A percentile compares a stretch with the other conserved stretches of the same genome.
Conservation (phyloP, 2,888 invertebrate species). For the Nesidiocoris tenuis region DNA sequence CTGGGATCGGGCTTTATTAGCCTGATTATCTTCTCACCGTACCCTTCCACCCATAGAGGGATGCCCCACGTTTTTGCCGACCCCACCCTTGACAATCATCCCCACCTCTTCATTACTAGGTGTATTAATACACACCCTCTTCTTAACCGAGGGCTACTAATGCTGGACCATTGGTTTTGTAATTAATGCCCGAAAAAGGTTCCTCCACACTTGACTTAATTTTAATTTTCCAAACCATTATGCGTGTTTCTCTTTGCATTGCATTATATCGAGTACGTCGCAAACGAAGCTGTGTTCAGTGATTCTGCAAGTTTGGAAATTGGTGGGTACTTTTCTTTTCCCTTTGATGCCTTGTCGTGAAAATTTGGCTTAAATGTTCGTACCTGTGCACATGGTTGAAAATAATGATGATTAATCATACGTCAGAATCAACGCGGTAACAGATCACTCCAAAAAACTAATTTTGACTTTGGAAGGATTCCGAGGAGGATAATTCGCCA, state of each 20-base stretch:
- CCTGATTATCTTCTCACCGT: conserved; percentile 41
- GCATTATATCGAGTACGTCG: too few species aligned
- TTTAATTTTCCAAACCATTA: conserved; percentile 21
- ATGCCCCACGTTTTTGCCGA: conserved; percentile 22
- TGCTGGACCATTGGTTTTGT: conserved; percentile 34
- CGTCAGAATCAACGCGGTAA: too few species aligned
- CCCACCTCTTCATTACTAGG: neutral
- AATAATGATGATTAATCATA: too few species aligned
- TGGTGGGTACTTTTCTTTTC: too few species aligned
- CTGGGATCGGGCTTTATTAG: conserved; percentile 39
- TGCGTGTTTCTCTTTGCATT: neutral
- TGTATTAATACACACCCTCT: conserved; percentile 26
- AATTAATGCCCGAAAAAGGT: conserved; percentile 31
- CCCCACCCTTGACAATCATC: neutral
- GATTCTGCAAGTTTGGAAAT: too few species aligned
- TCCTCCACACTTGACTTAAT: conserved; percentile 34
- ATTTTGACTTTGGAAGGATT: too few species aligned
- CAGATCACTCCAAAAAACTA: too few species aligned
- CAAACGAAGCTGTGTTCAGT: too few species aligned
- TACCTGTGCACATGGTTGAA: too few species aligned
- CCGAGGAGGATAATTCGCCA: too few species aligned
- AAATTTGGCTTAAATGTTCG: too few species aligned
- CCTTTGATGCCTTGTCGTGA: too few species aligned
- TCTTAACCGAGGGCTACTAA: conserved; percentile 8
- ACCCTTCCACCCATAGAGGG: neutral